Conservation (phyloP, 2,888 invertebrate genomes). For the Anagyrus pseudococci region DNA sequence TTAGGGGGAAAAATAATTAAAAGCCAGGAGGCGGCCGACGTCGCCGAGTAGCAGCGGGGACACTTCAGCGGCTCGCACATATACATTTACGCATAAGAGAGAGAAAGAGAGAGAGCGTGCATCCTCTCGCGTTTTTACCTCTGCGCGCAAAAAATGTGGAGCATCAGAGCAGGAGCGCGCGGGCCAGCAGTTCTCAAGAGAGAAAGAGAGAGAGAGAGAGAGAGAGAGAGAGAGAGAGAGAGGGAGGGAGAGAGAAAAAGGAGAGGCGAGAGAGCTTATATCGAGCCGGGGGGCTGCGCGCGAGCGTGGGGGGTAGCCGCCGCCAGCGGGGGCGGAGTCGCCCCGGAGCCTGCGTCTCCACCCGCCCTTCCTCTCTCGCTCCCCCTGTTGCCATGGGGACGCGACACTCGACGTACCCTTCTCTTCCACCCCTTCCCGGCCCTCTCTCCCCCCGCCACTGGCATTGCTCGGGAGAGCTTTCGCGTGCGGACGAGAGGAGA, state of each 20-base stretch:
- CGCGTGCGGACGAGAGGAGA: too few species aligned
- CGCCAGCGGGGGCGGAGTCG: conserved; percentile 57
- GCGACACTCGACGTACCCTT: conserved; percentile 52
- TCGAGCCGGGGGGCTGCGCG: too few species aligned
- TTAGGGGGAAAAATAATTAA: too few species aligned
- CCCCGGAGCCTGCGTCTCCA: conserved; percentile 27
- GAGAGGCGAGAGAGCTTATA: background rate
- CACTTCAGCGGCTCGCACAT: too few species aligned
- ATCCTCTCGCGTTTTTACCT: too few species aligned
- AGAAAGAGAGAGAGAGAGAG: conserved; percentile 1
- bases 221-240: conserved; percentile 16
- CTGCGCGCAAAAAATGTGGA: too few species aligned
- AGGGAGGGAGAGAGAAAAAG: background rate
- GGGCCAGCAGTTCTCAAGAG: background rate
- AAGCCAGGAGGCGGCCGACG: too few species aligned
- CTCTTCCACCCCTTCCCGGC: conserved; percentile 42
- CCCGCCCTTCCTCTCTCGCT: conserved; percentile 34
- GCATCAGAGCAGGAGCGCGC: too few species aligned
- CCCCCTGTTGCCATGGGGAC: conserved; percentile 58
- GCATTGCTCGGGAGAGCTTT: too few species aligned
- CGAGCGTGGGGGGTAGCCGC: conserved; percentile 29
- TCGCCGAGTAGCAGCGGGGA: too few species aligned
- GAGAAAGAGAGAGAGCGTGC: background rate
- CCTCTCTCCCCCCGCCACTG: background rate
- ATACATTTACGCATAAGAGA: conserved; percentile 20